Percentiles rank a stretch among this genome's conserved stretches.
Conservation (phyloP, 2,797 vertebrate genomes). For the Malacoraja senta region DNA sequence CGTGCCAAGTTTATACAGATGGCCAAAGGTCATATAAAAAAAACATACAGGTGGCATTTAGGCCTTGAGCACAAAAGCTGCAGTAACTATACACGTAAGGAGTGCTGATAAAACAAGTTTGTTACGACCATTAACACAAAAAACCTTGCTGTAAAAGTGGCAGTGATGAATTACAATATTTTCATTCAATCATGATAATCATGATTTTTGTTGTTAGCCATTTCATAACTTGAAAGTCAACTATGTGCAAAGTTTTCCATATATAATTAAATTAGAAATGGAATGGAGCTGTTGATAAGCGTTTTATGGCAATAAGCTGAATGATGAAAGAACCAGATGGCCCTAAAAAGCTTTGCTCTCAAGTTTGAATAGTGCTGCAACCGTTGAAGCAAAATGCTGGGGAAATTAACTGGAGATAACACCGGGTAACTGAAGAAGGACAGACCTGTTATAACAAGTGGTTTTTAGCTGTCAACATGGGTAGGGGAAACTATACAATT, state of each 20-base stretch:
- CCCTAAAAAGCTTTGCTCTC: background rate
- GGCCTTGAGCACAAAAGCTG: constrained; percentile 19
- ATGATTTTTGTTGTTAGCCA: background rate
- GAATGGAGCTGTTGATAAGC: background rate
- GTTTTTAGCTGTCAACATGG: too few relatives aligned
- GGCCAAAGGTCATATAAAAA: constrained; percentile 45
- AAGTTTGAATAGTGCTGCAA: background rate
- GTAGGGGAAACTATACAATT: background rate
- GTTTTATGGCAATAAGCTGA: background rate
- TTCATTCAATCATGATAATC: background rate
- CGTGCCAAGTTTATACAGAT: constrained; percentile 45
- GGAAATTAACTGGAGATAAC: background rate
- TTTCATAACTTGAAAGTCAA: constrained; percentile 12
- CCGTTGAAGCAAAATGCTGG: background rate
- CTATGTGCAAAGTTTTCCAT: background rate
- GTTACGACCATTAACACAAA: background rate
- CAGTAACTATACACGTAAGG: constrained; percentile 23
- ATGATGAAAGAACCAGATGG: background rate
- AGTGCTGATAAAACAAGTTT: background rate
- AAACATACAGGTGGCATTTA: constrained; percentile 45
- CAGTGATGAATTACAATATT: background rate
- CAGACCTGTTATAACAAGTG: background rate
- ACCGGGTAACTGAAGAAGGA: background rate
- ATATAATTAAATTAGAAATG: background rate
- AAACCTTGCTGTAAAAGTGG: background rate